These are phyloP conservation scores for Psylliodes chrysocephalus DNA, from an alignment of 2,888 invertebrate genomes.

Conservation along the genomic window DNA sequence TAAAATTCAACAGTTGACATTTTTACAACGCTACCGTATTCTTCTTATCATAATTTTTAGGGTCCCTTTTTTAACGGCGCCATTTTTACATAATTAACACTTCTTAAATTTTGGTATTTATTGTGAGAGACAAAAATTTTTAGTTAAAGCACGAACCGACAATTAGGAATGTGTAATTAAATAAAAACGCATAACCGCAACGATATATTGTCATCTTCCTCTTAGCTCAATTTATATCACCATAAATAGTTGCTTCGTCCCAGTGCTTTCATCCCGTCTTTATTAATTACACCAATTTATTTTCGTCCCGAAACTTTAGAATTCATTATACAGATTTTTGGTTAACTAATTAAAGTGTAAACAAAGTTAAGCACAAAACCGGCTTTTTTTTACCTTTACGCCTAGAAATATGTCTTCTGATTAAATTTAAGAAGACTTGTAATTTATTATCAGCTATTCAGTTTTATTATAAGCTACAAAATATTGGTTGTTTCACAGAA, in stretches of 20 bases:
- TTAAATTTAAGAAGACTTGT: slow-evolving; percentile 9
- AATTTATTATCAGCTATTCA: too few species aligned
- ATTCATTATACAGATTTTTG: slow-evolving; percentile 36
- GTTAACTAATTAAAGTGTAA: slow-evolving; percentile 29
- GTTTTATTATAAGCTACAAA: too few species aligned
- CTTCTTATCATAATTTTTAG: too few species aligned
- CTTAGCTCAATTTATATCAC: slow-evolving; percentile 28
- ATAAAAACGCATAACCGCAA: not conserved
- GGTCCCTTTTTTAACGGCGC: too few species aligned
- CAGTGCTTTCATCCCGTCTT: slow-evolving; percentile 29
- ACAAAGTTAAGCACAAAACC: slow-evolving; percentile 52
- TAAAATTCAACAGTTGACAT: too few species aligned
- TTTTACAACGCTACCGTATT: too few species aligned
- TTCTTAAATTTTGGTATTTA: not conserved
- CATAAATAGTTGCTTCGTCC: slow-evolving; percentile 32
- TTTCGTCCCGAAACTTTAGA: slow-evolving; percentile 24
- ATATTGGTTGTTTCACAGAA: too few species aligned
- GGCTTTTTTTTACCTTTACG: slow-evolving; percentile 23
- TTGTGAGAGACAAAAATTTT: not conserved
- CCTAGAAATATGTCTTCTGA: slow-evolving; percentile 9
- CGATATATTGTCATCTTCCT: slow-evolving; percentile 28
- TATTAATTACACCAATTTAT: slow-evolving; percentile 34
- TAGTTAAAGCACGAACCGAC: not conserved
- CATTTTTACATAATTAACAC: too few species aligned
- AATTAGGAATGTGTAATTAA: slow-evolving; percentile 13